Base-by-base conservation (phyloP, 2,888 invertebrate genomes). In the Dasysyrphus albostriatus region DNA sequence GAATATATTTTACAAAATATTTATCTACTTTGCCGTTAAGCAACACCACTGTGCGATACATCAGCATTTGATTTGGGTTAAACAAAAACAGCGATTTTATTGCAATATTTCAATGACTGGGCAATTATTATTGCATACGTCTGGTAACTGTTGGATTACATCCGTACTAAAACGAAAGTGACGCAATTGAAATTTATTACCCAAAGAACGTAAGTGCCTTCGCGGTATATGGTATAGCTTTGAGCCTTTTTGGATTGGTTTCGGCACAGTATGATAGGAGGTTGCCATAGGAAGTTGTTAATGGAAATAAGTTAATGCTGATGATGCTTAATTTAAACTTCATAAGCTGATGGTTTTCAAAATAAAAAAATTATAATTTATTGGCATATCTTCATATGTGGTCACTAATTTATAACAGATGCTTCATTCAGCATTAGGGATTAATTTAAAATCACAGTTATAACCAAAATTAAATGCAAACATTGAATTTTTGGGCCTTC, bases 161-260 rank as follows among this genome's bases (percentile, higher is more conserved):
- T 73, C 54, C 73, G 67, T 32, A 54, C 47, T 34, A 61, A 54
- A 34, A 47, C 34, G 49, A 77, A 85, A 85, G 47, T 76, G 81
- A 85, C 77, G 59, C 73, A 73, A 73, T 77, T 73, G 54, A 72
- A 77, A 85, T 85, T 85, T 85, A 85, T 85, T 81, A 81, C 84
- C 67, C 72, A 49, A 56, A 58, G 72, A 76, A 51, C 42, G 47
- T 24, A 32, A 29, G 29, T 37, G 63, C 24, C 24, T 24, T 24
- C 24, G 24, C 24, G 24, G 24, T 37, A 37, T 10, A 37, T 3
- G n/a, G 42, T 32, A 1, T 7, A 12, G 19, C 1, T 5, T 42
- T 42, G 24, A 56, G 8, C 2, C 1, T 29, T 44, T 63, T 63
- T 72, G 47, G 29, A 16, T 19, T 58, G 32, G 19, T n/a, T 14